Evolutionary conservation across 2,113 vertebrate species (phyloP).

Genomic region (Silurus asotus): DNA sequence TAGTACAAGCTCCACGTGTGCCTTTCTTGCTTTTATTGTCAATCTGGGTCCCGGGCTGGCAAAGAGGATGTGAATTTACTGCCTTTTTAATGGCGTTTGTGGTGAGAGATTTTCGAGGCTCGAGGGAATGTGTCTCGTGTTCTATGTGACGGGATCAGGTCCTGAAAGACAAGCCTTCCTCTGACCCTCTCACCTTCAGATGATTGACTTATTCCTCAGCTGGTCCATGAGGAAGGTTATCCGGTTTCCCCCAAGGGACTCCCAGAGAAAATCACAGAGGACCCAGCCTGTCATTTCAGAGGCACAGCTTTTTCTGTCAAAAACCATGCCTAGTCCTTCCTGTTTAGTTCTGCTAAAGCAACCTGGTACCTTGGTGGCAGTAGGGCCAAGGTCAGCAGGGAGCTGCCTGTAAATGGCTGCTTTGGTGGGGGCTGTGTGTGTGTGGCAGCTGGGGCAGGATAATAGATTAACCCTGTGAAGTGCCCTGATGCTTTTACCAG

Average conservation of each 20-base stretch:
- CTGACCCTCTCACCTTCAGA: slow-evolving; percentile 5
- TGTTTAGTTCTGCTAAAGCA: background rate
- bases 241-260: slow-evolving; percentile 17
- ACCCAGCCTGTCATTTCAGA: background rate
- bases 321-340: background rate
- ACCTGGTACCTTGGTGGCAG: background rate
- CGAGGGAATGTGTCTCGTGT: slow-evolving; percentile 8
- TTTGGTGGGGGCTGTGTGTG: slow-evolving; percentile 42
- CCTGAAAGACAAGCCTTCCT: slow-evolving; percentile 30
- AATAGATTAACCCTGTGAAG: slow-evolving; percentile 71
- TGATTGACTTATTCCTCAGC: slow-evolving; percentile 29
- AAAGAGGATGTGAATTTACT: slow-evolving; percentile 28
- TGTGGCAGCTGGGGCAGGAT: slow-evolving; percentile 74
- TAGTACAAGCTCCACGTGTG: background rate
- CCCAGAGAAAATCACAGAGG: background rate
- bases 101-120: background rate
- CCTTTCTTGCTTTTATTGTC: slow-evolving; percentile 17
- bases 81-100: slow-evolving; percentile 11
- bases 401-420: slow-evolving; percentile 51
- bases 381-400: slow-evolving; percentile 26
- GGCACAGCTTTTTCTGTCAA: background rate
- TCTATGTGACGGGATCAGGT: slow-evolving; percentile 33
- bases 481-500: slow-evolving; percentile 66
- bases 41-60: slow-evolving; percentile 2
- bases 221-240: background rate